These are phyloP conservation scores for Amphiduros pacificus DNA, from an alignment of 2,888 invertebrate genomes.

Conservation along the genomic window DNA sequence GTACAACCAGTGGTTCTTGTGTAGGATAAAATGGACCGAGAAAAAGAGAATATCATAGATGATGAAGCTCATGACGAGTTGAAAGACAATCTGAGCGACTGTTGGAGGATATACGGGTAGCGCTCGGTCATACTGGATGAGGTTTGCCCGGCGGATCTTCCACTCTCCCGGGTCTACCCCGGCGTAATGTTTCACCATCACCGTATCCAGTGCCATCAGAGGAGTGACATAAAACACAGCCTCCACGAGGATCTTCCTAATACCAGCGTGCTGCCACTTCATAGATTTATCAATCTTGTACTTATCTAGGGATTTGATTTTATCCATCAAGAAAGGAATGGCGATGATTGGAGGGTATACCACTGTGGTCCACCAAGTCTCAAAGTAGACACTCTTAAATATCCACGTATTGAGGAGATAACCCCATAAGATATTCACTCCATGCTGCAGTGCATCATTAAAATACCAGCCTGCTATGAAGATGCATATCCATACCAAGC, in stretches of 20 bases:
- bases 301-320: slow-evolving; percentile 33
- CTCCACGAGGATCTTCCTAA: slow-evolving; percentile 28
- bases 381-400: slow-evolving; percentile 49
- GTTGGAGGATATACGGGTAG: slow-evolving; percentile 40
- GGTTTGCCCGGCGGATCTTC: slow-evolving; percentile 29
- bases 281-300: slow-evolving; percentile 41
- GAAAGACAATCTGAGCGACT: slow-evolving; percentile 30
- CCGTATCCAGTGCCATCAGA: slow-evolving; percentile 41
- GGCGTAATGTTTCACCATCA: slow-evolving; percentile 43
- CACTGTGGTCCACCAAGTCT: slow-evolving; percentile 42
- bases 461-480: too few species aligned
- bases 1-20: slow-evolving; percentile 42
- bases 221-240: slow-evolving; percentile 39
- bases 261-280: slow-evolving; percentile 28
- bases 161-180: slow-evolving; percentile 38
- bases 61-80: slow-evolving; percentile 38
- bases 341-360: slow-evolving; percentile 36
- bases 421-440: slow-evolving; percentile 30
- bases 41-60: slow-evolving; percentile 46
- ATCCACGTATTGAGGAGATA: slow-evolving; percentile 30
- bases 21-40: slow-evolving; percentile 39
- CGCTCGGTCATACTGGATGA: slow-evolving; percentile 42
- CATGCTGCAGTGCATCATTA: slow-evolving; percentile 18
- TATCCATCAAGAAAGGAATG: slow-evolving; percentile 33
- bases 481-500: too few species aligned